Base-by-base conservation (phyloP, 2,797 vertebrate genomes). In the Orientallactaga sibirica region DNA sequence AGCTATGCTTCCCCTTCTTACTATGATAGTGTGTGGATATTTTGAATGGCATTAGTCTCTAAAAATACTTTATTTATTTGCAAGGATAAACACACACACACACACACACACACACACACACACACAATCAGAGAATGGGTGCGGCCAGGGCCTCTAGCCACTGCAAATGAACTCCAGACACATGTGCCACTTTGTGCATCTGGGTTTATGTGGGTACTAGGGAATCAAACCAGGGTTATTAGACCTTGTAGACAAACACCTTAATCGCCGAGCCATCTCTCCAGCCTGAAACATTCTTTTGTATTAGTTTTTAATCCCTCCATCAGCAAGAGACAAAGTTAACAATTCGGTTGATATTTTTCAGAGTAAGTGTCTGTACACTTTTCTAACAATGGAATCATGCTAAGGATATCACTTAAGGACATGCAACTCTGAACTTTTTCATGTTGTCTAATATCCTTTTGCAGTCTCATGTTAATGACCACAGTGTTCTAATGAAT, bases 391-490 rank as follows among this genome's bases (percentile, higher is more conserved):
- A 74, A 52, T 71, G 4, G 70, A 75, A 48, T 68, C 29, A 29
- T 62, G 19, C 5, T 85, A 88, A 79, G 22, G 4, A 33, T 78
- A 48, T 94, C 92, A 62, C 73, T 79, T 92, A 52, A 80, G 62
- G 5, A 62, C 22, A 70, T 75, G 4, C 83, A 66, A 91, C 55
- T 86, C 52, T 58, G 22, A 41, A 18, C 70, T 58, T 92, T 18
- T 87, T 80, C 37, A 64, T 80, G 5, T 52, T 92, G 20, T 68
- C 80, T 86, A 68, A 90, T 78, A 86, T 76, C 85, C 24, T 75
- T 68, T 33, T 71, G 14, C 5, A 93, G 12, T 22, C 18, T 70
- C 52, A 83, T 88, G 78, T 43, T 80, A 83, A 77, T 67, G 16
- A 19, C 33, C 81, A 55, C 8, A 43, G 5, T 41, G 6, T 68